These are phyloP conservation scores for Scaptomyza flava DNA, from an alignment of 2,888 invertebrate genomes.

Conservation along the genomic window DNA sequence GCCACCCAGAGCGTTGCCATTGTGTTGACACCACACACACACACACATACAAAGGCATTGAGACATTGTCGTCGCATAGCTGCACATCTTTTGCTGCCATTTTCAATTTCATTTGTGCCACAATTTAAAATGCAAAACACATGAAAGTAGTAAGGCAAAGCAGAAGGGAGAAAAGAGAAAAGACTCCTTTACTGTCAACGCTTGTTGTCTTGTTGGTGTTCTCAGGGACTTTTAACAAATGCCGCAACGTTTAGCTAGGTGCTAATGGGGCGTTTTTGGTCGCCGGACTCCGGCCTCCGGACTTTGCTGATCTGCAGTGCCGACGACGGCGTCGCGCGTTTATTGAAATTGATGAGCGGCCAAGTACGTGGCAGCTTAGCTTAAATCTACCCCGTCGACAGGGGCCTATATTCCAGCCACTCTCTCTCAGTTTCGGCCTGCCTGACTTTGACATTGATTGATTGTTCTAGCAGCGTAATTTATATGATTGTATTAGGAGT, in stretches of 20 bases:
- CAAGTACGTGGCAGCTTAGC: conserved; percentile 77
- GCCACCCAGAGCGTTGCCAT: conserved; percentile 73
- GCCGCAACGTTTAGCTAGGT: conserved; percentile 69
- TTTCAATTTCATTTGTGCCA: conserved; percentile 75
- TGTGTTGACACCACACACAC: conserved; percentile 65
- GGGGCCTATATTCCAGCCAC: conserved; percentile 35
- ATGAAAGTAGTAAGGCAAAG: conserved; percentile 29
- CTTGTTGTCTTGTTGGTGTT: conserved; percentile 24
- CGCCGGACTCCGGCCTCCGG: conserved; percentile 11
- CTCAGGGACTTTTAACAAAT: conserved; percentile 67
- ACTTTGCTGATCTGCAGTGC: conserved; percentile 19
- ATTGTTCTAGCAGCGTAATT: conserved; percentile 75
- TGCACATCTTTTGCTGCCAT: conserved; percentile 73
- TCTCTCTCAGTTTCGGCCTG: conserved; percentile 32
- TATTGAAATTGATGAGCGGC: conserved; percentile 77
- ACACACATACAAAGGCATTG: conserved; percentile 37
- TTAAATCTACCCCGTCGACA: conserved; percentile 57
- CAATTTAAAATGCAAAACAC: conserved; percentile 81
- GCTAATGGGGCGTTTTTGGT: conserved; percentile 68
- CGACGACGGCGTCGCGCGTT: conserved; percentile 36
- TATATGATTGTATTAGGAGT: conserved; percentile 75
- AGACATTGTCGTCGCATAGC: conserved; percentile 62
- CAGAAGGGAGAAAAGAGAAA: not conserved
- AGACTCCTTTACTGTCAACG: conserved; percentile 2
- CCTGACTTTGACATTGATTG: conserved; percentile 76